phyloP scores from a whole-genome alignment of 2,888 invertebrate species.

The Seladonia tumulorum region DNA sequence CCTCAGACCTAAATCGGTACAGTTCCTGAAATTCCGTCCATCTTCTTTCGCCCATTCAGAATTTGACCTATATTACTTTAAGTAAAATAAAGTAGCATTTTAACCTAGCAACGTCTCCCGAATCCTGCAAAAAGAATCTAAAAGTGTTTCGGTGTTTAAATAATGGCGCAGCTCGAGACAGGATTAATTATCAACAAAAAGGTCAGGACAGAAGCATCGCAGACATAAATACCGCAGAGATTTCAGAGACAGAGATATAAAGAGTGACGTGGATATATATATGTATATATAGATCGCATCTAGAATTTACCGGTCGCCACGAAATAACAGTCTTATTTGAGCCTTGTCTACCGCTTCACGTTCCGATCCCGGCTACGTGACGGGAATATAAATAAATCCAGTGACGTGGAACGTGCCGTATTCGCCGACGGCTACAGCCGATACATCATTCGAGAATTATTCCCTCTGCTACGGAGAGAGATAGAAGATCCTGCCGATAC shows the following conservation, averaged over 20 bases:
- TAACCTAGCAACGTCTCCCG: background rate
- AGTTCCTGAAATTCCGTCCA: background rate
- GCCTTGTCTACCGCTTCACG: conserved; percentile 52
- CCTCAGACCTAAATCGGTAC: too few relatives aligned
- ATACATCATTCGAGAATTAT: conserved; percentile 56
- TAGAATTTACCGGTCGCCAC: background rate
- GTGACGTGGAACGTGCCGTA: conserved; percentile 45
- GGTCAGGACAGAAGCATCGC: background rate
- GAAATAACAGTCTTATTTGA: conserved; percentile 35
- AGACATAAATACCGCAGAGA: background rate
- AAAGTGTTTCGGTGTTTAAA: background rate
- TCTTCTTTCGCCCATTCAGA: background rate
- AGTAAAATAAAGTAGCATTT: background rate
- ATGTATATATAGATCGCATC: background rate
- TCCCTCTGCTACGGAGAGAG: background rate
- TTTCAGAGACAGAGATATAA: background rate
- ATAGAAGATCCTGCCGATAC: background rate
- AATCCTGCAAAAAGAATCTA: background rate
- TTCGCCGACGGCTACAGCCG: conserved; percentile 32
- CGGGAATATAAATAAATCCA: conserved; percentile 54
- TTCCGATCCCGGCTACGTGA: conserved; percentile 51
- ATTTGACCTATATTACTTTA: too few relatives aligned
- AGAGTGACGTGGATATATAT: background rate
- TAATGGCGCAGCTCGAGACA: background rate
- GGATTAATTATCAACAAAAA: background rate